Evolutionary conservation across 2,888 invertebrate genomes (phyloP), one percentile per base, ranked within the genome.

Genomic region (Adelphocoris suturalis): DNA sequence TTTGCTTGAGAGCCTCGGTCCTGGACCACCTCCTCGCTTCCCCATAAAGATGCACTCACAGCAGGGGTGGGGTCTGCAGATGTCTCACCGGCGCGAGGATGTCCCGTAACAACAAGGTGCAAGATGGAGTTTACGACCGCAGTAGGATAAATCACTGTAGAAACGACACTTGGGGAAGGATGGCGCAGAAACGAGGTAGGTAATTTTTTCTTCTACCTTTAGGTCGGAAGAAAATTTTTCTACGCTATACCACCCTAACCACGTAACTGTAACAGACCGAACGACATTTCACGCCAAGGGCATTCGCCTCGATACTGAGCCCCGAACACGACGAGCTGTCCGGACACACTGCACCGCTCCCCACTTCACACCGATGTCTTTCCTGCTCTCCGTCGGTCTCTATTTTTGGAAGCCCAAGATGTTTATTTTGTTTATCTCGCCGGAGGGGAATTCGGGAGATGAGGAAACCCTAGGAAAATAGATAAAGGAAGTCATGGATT

Each of bases 271-370:
- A 37, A 14, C 78, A 19, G 78, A 2, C 78, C 82, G 82, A 52
- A 82, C 82, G 82, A 82, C 82, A 82, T 82, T 82, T 52, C 82
- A 82, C 82, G 82, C 82, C 82, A 82, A 81, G 82, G 82, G 82
- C 82, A 82, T 82, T 82, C 82, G 82, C 82, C 82, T 82, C 82
- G 82, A 82, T 82, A 82, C 82, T 82, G 82, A 82, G 52, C 52
- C 80, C 78, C 12, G 47, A 27, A 52, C 23, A 19, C 27, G 82
- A 14, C 7, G 68, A 68, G 68, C 57, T 57, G 57, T 68, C 68
- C 68, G 68, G 68, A 19, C 68, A 27, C 68, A 68, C 82, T 82
- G 48, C 82, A 82, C 9, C 48, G 82, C 82, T 82, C 82, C 82
- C 82, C 82, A 82, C 82, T 19, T 52, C 82, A 82, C 46, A 47